Percentiles rank a stretch among this genome's conserved stretches.
Evolutionary conservation across 2,888 invertebrate genomes (phyloP).

Genomic region (Ametastegia equiseti): DNA sequence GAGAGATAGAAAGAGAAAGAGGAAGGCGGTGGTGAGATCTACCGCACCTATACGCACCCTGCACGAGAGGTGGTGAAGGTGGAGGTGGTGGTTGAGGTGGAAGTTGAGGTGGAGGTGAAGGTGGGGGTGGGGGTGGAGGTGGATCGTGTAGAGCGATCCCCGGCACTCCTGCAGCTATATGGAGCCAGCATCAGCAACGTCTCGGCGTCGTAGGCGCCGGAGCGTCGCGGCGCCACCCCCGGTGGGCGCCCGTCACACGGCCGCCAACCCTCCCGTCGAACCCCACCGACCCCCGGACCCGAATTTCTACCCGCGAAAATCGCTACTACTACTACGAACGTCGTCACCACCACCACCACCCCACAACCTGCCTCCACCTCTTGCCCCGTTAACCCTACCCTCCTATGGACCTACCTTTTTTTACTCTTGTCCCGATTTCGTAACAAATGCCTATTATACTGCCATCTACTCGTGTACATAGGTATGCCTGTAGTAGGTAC

Average conservation of each 20-base stretch:
- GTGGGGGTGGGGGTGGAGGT: neutral
- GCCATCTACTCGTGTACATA: too few species aligned
- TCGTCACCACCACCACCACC: too few species aligned
- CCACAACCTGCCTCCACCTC: too few species aligned
- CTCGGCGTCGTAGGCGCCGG: conserved; percentile 72
- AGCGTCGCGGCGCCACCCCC: conserved; percentile 75
- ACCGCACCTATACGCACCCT: conserved; percentile 48
- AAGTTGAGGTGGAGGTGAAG: conserved; percentile 40
- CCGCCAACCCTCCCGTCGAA: conserved; percentile 66
- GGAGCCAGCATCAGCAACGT: conserved; percentile 69
- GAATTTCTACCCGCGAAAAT: conserved; percentile 44
- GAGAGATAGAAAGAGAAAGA: conserved; percentile 45
- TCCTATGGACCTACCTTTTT: too few species aligned
- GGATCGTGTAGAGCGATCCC: conserved; percentile 20
- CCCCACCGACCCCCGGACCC: conserved; percentile 43
- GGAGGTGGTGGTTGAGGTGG: conserved; percentile 42
- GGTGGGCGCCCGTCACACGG: conserved; percentile 74
- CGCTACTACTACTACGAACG: conserved; percentile 32
- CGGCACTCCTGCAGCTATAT: conserved; percentile 57
- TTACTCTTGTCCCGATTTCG: too few species aligned
- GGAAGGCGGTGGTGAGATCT: conserved; percentile 47
- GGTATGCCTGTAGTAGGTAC: too few species aligned
- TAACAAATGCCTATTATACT: too few species aligned
- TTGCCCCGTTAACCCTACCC: too few species aligned
- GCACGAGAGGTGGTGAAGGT: conserved; percentile 41